Base-by-base conservation (phyloP, 2,888 invertebrate species). In the Linyphia triangularis region DNA sequence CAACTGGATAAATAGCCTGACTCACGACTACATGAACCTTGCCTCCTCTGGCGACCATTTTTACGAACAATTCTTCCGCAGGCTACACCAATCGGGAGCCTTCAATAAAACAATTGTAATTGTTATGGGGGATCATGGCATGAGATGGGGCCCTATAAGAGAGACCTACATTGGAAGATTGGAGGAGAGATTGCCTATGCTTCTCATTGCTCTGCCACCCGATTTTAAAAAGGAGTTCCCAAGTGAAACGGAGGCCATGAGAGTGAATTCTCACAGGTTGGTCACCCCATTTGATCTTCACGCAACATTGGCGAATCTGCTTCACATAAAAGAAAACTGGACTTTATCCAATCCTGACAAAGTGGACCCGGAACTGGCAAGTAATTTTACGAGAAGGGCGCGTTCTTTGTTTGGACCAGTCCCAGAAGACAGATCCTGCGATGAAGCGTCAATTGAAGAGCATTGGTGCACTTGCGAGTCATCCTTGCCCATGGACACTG, bases 201-300 rank as follows among this genome's bases (percentile, higher is more conserved):
- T 93, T 84, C 91, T 91, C 43, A 86, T 93, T 1, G 92, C 95
- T 6, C 92, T 97, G 85, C 98, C 98, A 0, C 92, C 94, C 16
- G 95, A 95, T 94, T 96, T 97, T 93, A 93, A 93, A 90, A 92
- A 94, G 16, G 93, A 93, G 79, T 96, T 95, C 92, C 94, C 94
- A 0, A 90, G 93, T 5, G 95, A 96, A 0, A 94, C 95, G 90
- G 91, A 93, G 0, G 96, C 96, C 92, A 92, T 98, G 72, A 93
- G 93, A 89, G 92, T 92, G 40, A 98, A 97, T 90, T 86, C 91
- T 0, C 90, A 91, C 67, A 90, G 92, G 78, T 91, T 93, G 9
- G 91, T 92, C 0, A 92, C 93, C 4, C 93, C 92, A 0, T 93
- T 92, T 90, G 93, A 93, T 88, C 90, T 93, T 3, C 91, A 93